These are phyloP conservation scores for Armadillidium nasatum DNA, from an alignment of 1,140 invertebrate genomes.

Conservation along the genomic window DNA sequence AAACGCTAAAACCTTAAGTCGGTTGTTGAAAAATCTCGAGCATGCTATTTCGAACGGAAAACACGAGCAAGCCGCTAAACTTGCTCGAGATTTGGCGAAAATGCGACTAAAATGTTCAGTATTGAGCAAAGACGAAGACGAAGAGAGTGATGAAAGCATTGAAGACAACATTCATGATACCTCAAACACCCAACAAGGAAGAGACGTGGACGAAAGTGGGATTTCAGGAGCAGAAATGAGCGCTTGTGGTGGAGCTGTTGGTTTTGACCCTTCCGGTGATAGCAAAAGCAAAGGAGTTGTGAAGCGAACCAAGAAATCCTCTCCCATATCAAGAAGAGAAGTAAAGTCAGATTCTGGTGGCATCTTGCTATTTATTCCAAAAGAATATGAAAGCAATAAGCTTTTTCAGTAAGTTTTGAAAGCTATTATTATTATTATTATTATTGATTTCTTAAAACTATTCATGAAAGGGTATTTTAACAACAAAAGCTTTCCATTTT, in stretches of 20 bases:
- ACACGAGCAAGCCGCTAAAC: constrained; percentile 60
- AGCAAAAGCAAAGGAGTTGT: not conserved
- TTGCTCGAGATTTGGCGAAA: constrained; percentile 65
- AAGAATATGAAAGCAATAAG: constrained; percentile 18
- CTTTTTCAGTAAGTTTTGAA: not conserved
- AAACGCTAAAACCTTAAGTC: constrained; percentile 58
- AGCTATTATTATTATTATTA: too few relatives aligned
- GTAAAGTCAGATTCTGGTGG: constrained; percentile 39
- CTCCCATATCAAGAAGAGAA: constrained; percentile 32
- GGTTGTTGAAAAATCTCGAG: constrained; percentile 61
- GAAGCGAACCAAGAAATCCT: constrained; percentile 23
- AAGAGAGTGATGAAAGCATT: too few relatives aligned
- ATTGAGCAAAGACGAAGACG: not conserved
- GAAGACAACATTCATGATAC: too few relatives aligned
- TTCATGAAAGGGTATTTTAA: too few relatives aligned
- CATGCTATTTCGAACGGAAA: constrained; percentile 63
- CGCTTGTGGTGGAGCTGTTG: constrained; percentile 8
- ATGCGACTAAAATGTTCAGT: constrained; percentile 58
- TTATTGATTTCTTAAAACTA: too few relatives aligned
- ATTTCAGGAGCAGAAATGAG: too few relatives aligned
- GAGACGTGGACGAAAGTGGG: too few relatives aligned
- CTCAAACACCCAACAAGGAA: too few relatives aligned
- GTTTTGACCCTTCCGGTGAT: not conserved
- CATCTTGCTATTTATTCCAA: constrained; percentile 29
- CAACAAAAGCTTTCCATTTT: too few relatives aligned